Conservation (phyloP, 2,113 vertebrate genomes). For the Rhabdornis inornatus region DNA sequence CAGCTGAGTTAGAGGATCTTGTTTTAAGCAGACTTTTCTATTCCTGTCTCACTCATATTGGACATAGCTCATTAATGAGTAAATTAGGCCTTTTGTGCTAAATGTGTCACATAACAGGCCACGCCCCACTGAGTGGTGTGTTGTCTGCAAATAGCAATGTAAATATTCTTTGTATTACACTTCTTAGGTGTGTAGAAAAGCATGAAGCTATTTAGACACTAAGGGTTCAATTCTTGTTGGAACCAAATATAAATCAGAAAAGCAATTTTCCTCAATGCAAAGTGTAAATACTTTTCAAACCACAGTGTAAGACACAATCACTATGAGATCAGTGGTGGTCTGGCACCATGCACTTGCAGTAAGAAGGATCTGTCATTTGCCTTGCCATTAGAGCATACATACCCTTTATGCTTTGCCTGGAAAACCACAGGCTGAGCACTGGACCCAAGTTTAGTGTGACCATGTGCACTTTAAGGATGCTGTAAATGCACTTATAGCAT, state of each 20-base stretch:
- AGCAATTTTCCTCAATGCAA: neutral
- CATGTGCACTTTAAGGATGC: neutral
- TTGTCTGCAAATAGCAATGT: neutral
- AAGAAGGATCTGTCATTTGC: neutral
- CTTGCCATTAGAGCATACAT: neutral
- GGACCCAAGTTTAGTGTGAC: rapidly evolving
- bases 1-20: neutral
- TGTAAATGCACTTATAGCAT: neutral
- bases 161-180: neutral
- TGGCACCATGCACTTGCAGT: neutral
- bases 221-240: neutral
- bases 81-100: neutral
- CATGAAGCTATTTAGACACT: neutral
- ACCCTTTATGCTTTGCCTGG: neutral
- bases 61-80: neutral
- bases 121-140: neutral
- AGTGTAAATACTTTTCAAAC: neutral
- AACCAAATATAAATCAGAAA: neutral
- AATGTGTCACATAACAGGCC: neutral
- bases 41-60: neutral
- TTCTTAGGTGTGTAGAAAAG: neutral
- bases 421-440: neutral
- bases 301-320: rapidly evolving
- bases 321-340: neutral
- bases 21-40: neutral